Base-by-base conservation (phyloP, 2,797 vertebrate species). In the Peromyscus nudipes region DNA sequence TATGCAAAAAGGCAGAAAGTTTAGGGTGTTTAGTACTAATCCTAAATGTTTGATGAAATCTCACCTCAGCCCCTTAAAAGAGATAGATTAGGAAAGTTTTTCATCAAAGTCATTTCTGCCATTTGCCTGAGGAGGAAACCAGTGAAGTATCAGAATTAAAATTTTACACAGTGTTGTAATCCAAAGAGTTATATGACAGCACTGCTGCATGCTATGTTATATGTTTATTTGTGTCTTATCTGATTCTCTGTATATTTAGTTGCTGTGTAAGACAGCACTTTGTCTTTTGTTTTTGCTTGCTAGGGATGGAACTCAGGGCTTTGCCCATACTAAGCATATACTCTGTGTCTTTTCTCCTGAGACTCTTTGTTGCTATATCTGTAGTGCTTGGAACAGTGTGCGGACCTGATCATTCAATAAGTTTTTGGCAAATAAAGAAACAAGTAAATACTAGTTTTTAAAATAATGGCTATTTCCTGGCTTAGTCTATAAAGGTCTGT, bases 1-100 rank as follows among this genome's bases (percentile, higher is more conserved):
- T 80, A 55, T 27, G 34, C 21, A 71, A n/a, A 64, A 86, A 75
- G 40, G 19, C 69, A 84, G 65, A 77, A 91, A n/a, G 27, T 91
- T 71, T 60, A 77, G 57, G 31, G 16, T 49, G 27, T 94, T 62
- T 79, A 86, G 27, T 94, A 34, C 49, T 83, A 43, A 69, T 82
- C 27, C 73, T 96, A 87, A 96, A 40, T 92, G 86, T 97, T 65
- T 96, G 60, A 81, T 79, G 64, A 80, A 93, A 37, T 75, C 23
- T 95, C 13, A 49, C 31, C 25, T 49, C 21, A 69, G 17, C 49
- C 34, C 89, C 91, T 93, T 80, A 79, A 79, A 49, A 55, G n/a
- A 29, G 60, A 67, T 73, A 34, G 77, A 91, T 40, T 13, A n/a
- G n/a, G 49, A 46, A 86, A 43, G 23, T 89, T 96, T n/a, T 92